Evolutionary conservation across 1,140 invertebrate species (phyloP).

Genomic region (Zeugodacus cucurbitae): DNA sequence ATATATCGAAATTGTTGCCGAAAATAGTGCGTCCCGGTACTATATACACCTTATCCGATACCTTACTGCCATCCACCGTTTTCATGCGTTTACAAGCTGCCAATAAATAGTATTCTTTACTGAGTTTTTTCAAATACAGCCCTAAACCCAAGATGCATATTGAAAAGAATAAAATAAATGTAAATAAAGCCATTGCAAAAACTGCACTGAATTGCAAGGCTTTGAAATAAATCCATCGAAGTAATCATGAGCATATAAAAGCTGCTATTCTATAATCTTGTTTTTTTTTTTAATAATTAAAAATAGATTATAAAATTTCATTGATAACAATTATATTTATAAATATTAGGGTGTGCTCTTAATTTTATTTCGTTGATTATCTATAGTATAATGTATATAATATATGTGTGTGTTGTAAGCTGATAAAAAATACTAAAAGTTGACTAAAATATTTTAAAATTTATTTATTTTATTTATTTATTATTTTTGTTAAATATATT

Average conservation of each 20-base stretch:
- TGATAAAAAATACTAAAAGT: too few relatives aligned
- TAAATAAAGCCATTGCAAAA: not conserved
- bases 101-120: constrained; percentile 52
- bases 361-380: not conserved
- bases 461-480: too few relatives aligned
- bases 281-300: not conserved
- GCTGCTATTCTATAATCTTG: not conserved
- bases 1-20: constrained; percentile 61
- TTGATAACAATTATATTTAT: not conserved
- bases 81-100: constrained; percentile 48
- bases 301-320: not conserved
- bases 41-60: constrained; percentile 50
- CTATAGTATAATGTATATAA: too few relatives aligned
- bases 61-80: constrained; percentile 51
- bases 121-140: constrained; percentile 41
- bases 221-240: not conserved
- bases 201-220: not conserved
- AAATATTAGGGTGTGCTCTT: not conserved
- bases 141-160: not conserved
- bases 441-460: too few relatives aligned
- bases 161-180: not conserved
- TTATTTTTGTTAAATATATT: too few relatives aligned
- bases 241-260: not conserved
- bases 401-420: too few relatives aligned
- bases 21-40: constrained; percentile 54